Evolutionary conservation across 92 coral and sea anemone genomes (phyloP).

Genomic region (Umimayanthus kanabou): DNA sequence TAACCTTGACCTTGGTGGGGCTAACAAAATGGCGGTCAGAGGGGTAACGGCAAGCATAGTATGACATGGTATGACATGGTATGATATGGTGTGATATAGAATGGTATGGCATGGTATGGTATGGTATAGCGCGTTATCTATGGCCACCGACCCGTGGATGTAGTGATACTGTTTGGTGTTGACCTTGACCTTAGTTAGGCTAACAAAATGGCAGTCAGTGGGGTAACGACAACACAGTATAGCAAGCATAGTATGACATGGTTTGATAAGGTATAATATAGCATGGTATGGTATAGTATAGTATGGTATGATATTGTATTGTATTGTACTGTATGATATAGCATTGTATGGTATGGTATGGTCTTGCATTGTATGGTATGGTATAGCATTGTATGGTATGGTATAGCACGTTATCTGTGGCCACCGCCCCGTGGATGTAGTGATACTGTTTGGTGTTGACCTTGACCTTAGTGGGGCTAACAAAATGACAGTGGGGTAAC

Average conservation of each 20-base stretch:
- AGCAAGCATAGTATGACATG: not conserved
- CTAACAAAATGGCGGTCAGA: not conserved
- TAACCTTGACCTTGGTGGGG: slow-evolving; percentile 48
- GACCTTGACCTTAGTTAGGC: slow-evolving; percentile 49
- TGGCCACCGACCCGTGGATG: slow-evolving; percentile 85
- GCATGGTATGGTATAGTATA: not conserved
- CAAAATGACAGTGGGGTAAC: not conserved
- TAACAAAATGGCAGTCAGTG: not conserved
- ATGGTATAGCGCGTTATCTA: slow-evolving; percentile 57
- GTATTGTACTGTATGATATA: not conserved
- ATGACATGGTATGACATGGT: not conserved
- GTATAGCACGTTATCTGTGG: slow-evolving; percentile 68
- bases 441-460: slow-evolving; percentile 53
- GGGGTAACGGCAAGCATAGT: not conserved
- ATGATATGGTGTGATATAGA: not conserved
- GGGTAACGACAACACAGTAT: not conserved
- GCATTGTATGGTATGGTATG: too few relatives aligned
- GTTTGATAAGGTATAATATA: not conserved
- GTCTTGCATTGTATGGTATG: too few relatives aligned
- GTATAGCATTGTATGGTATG: too few relatives aligned
- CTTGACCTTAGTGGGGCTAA: slow-evolving; percentile 54
- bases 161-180: slow-evolving; percentile 61
- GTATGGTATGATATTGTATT: not conserved
- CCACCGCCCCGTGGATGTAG: slow-evolving; percentile 88
- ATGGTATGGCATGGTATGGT: not conserved